Base-by-base conservation (phyloP, 2,113 vertebrate species). In the Corydoras maculifer region DNA sequence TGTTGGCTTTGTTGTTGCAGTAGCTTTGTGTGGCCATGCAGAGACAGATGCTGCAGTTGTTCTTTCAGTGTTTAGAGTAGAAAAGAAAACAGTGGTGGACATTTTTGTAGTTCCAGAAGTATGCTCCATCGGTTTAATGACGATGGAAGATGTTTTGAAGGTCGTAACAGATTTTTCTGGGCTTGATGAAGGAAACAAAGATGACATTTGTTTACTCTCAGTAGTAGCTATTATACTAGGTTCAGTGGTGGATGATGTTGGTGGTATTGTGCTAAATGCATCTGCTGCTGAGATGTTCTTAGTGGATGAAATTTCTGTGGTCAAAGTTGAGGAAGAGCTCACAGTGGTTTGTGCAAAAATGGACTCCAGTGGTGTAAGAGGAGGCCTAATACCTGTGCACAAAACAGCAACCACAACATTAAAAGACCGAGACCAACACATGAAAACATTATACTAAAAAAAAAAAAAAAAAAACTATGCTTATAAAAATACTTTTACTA, bases 341-440 rank as follows among this genome's bases (percentile, higher is more conserved):
- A 70, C 72, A 76, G 81, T 75, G 77, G 79, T 67, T 61, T 78
- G 59, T 77, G 77, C 73, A 13, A 68, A 57, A 59, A 54, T 67
- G 70, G 64, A 74, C 30, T 13, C 68, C 63, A 58, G 77, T 13
- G 5, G 65, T 32, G 79, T 76, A 53, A 82, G 80, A 65, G 86
- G 75, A 50, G 86, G 80, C 73, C 90, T 91, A 83, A 93, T 90
- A 79, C 95, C 96, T 97, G 83, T 84, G 84, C 18, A 80, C 7
- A 82, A 82, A 82, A 79, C 8, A 73, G 31, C 8, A 64, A 10
- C 18, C 11, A 4, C 30, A 50, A 4, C 1, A 11, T 6, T 30
- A 12, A 30, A 57, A 15, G 15, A n/a, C 6, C 2, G 15, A 7
- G 13, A n/a, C 12, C n/a, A 51, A 71, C 62, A 71, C 2, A 62